These are phyloP conservation scores for Merodon equestris DNA, from an alignment of 2,888 invertebrate genomes.

Conservation along the genomic window DNA sequence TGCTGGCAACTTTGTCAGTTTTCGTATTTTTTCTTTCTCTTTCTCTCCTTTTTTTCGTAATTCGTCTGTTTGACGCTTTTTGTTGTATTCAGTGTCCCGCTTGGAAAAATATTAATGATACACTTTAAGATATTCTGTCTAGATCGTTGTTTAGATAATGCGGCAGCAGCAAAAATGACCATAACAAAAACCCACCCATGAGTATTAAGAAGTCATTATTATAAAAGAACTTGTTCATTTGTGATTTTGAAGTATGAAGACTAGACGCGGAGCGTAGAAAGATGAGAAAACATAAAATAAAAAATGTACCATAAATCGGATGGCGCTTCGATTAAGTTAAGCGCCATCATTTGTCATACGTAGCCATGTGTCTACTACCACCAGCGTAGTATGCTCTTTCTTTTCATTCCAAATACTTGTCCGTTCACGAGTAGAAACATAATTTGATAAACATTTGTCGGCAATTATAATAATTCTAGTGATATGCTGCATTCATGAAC, in stretches of 20 bases:
- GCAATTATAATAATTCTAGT: conserved; percentile 6
- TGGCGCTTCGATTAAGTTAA: conserved; percentile 60
- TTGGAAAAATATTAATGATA: conserved; percentile 57
- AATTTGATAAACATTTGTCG: conserved; percentile 37
- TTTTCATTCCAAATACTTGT: conserved; percentile 33
- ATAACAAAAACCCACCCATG: conserved; percentile 51
- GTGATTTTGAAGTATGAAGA: conserved; percentile 17
- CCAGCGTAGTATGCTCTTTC: conserved; percentile 12
- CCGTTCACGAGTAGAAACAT: conserved; percentile 33
- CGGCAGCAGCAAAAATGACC: conserved; percentile 38
- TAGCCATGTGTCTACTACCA: conserved; percentile 40
- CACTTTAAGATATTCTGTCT: conserved; percentile 57
- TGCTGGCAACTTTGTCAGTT: conserved; percentile 26
- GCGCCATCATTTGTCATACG: conserved; percentile 57
- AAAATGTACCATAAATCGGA: conserved; percentile 57
- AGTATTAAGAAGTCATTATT: conserved; percentile 62
- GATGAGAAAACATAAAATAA: conserved; percentile 51
- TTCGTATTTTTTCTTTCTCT: conserved; percentile 8
- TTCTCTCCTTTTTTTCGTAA: conserved; percentile 40
- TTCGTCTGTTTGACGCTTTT: conserved; percentile 60
- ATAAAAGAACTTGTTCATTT: conserved; percentile 58
- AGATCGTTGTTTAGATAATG: conserved; percentile 55
- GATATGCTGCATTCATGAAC: neutral
- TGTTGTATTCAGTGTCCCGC: conserved; percentile 58
- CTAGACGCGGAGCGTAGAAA: conserved; percentile 31